These are phyloP conservation scores for Apamea epomidion DNA, from an alignment of 2,888 invertebrate genomes.

Conservation along the genomic window DNA sequence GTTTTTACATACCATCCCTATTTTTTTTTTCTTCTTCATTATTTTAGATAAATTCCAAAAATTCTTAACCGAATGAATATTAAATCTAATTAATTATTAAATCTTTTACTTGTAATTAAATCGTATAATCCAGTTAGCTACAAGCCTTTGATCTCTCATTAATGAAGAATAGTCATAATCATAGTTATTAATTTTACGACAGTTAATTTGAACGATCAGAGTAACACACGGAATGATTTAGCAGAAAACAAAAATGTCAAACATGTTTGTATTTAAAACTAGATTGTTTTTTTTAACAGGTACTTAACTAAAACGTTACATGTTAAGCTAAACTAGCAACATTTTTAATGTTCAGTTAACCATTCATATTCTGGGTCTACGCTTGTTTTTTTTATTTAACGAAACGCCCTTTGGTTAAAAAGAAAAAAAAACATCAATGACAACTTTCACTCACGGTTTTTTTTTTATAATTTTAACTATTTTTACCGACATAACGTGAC, in stretches of 20 bases:
- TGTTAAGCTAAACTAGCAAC: neutral
- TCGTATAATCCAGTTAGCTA: neutral
- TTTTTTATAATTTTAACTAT: neutral
- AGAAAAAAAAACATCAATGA: neutral
- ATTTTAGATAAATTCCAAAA: neutral
- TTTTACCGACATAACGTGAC: neutral
- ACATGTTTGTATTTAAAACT: neutral
- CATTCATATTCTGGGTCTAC: neutral
- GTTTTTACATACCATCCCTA: neutral
- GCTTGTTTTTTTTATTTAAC: neutral
- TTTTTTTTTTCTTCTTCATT: neutral
- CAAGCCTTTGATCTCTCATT: too few species aligned
- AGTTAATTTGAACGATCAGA: neutral
- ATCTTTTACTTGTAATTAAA: neutral
- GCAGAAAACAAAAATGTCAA: neutral
- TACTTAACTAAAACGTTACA: neutral
- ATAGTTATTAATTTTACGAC: neutral
- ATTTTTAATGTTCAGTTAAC: neutral
- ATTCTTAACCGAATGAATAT: neutral
- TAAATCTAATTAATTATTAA: neutral
- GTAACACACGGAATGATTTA: neutral
- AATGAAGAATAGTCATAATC: neutral
- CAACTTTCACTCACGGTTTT: conserved; percentile 61
- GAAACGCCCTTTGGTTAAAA: accelerated
- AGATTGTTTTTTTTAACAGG: neutral